These are phyloP conservation scores for Sycobia sp. DNA, from an alignment of 1,140 invertebrate genomes.

Conservation along the genomic window DNA sequence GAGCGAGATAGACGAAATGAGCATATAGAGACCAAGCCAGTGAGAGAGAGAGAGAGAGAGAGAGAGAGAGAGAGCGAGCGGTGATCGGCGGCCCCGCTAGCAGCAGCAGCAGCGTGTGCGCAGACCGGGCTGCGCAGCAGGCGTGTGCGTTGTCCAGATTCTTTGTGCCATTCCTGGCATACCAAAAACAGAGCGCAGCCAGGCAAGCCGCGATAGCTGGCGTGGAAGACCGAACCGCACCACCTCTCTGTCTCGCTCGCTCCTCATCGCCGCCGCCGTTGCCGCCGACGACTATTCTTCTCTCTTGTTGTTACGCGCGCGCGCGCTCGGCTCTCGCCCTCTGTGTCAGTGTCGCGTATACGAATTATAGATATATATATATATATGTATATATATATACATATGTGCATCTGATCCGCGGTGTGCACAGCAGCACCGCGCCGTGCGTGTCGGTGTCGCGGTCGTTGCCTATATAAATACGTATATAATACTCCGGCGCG, in stretches of 20 bases:
- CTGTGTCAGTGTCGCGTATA: background rate
- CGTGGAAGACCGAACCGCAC: conserved; percentile 48
- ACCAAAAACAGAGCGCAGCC: conserved; percentile 78
- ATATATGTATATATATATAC: too few species aligned
- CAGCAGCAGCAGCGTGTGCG: conserved; percentile 71
- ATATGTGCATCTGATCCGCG: too few species aligned
- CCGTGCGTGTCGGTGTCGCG: background rate
- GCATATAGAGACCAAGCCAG: too few species aligned
- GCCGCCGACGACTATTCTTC: background rate
- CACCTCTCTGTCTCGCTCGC: conserved; percentile 16
- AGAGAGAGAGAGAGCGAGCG: too few species aligned
- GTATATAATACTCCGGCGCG: too few species aligned
- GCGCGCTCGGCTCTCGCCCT: background rate
- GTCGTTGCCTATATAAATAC: too few species aligned
- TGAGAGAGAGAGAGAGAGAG: too few species aligned
- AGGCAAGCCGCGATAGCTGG: too few species aligned
- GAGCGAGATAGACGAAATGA: too few species aligned
- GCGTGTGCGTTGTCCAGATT: conserved; percentile 89
- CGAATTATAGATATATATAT: too few species aligned
- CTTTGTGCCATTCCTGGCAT: conserved; percentile 94
- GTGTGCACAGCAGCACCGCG: background rate
- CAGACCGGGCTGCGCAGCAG: conserved; percentile 79
- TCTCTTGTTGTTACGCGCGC: background rate
- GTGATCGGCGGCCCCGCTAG: conserved; percentile 60
- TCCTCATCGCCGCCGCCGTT: background rate